Evolutionary conservation across 2,888 invertebrate genomes (phyloP), one percentile per base, ranked within the genome.

Genomic region (Xanthorhoe designata): DNA sequence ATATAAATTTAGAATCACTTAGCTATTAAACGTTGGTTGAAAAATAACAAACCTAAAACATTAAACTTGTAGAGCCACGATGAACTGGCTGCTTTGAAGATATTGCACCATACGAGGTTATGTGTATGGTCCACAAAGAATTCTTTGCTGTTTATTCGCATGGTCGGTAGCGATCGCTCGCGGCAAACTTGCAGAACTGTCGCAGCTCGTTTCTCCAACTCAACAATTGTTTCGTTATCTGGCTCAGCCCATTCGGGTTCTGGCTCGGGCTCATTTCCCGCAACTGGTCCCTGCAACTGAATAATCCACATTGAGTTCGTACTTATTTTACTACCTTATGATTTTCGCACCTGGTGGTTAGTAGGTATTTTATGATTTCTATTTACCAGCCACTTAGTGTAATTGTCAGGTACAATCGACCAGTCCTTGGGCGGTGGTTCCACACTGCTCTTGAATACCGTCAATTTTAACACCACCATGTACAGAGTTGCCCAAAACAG

Each of bases 61-160:
- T 96, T 96, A 80, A 97, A 96, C 86, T 96, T 96, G 85, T 96
- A 96, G 90, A 97, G 94, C 96, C 96, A 97, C 8, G 95, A 96
- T n/a, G 96, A 96, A 76, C 96, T 96, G 24, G 96, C 96, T 42
- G 96, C 96, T 90, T 96, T 96, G 81, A 96, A 96, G 72, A 96
- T 94, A 81, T 96, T 96, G 81, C 96, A 96, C 96, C 96, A 96
- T 53, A 96, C 95, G 52, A 96, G 88, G 77, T 94, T 95, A 75
- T 96, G 95, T 61, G 78, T 81, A 91, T 95, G 81, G 90, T 95
- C 96, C 68, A 96, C 95, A 80, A 96, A 96, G 84, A 96, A 96
- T 84, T 96, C 96, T 94, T 96, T 96, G 72, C 95, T 95, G 82
- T 96, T 96, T 71, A 96, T 95, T 75, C 88, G 78, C 81, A 94